Conservation (phyloP, 2,888 invertebrate genomes). For the Phaonia tiefii region DNA sequence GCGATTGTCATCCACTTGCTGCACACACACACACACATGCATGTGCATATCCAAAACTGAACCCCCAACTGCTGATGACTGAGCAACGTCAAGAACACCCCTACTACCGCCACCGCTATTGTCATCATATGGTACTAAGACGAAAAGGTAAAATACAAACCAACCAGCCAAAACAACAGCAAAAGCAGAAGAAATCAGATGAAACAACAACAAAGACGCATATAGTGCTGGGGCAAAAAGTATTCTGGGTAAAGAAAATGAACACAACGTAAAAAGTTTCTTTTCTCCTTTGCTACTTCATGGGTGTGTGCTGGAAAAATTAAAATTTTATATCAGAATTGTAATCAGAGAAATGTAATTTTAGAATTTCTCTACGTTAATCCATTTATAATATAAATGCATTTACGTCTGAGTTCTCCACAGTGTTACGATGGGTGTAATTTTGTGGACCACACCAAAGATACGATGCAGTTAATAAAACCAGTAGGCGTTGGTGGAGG, state of each 20-base stretch:
- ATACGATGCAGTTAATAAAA: slow-evolving; percentile 55
- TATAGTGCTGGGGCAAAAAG: slow-evolving; percentile 53
- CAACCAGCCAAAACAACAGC: background rate
- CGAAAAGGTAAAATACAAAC: slow-evolving; percentile 21
- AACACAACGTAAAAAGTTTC: slow-evolving; percentile 55
- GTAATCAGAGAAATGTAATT: slow-evolving; percentile 51
- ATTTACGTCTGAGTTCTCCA: slow-evolving; percentile 54
- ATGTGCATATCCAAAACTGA: slow-evolving; percentile 1
- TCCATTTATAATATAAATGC: slow-evolving; percentile 53
- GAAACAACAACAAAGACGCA: slow-evolving; percentile 55
- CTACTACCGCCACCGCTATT: background rate
- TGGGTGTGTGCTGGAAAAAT: slow-evolving; percentile 65
- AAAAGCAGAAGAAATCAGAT: slow-evolving; percentile 26
- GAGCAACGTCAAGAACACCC: slow-evolving; percentile 35
- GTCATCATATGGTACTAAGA: slow-evolving; percentile 39
- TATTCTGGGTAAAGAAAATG: slow-evolving; percentile 46
- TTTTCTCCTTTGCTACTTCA: slow-evolving; percentile 48
- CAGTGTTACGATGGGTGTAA: slow-evolving; percentile 49
- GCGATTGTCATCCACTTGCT: slow-evolving; percentile 26
- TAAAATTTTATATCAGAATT: slow-evolving; percentile 43
- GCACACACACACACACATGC: slow-evolving; percentile 18
- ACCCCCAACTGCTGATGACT: slow-evolving; percentile 21
- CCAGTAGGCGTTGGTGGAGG: slow-evolving; percentile 18
- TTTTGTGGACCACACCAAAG: slow-evolving; percentile 33
- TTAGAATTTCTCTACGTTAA: slow-evolving; percentile 30